A percentile compares a stretch with the other conserved stretches of the same genome.
Evolutionary conservation across 2,888 invertebrate genomes (phyloP).

Genomic region (Exocentrus adspersus): DNA sequence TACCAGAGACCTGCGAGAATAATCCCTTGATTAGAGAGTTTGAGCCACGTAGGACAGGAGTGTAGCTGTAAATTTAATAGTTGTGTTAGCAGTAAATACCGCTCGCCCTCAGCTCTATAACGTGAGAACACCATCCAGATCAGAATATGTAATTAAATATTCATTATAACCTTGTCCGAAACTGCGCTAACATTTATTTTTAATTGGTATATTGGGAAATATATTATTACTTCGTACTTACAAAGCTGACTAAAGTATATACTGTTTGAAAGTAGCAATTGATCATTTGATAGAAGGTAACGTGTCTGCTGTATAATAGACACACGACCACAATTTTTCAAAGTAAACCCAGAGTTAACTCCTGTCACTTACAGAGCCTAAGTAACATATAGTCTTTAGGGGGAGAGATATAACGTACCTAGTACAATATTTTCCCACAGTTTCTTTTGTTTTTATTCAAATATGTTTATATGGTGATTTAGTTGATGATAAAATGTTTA

Average conservation of each 20-base stretch:
- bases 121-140: background rate
- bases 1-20: too few relatives aligned
- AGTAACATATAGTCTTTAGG: conserved; percentile 5
- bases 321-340: background rate
- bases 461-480: too few relatives aligned
- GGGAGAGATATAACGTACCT: background rate
- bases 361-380: conserved; percentile 6
- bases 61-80: too few relatives aligned
- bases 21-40: too few relatives aligned
- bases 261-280: too few relatives aligned
- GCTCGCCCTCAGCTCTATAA: too few relatives aligned
- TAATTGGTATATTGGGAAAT: background rate
- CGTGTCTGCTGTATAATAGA: background rate
- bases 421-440: background rate
- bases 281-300: background rate
- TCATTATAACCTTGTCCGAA: background rate
- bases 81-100: too few relatives aligned
- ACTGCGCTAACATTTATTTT: background rate
- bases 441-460: background rate
- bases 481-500: too few relatives aligned
- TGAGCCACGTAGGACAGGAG: too few relatives aligned
- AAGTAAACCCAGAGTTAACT: conserved; percentile 3
- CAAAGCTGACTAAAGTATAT: too few relatives aligned
- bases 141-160: background rate
- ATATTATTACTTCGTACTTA: too few relatives aligned